Conservation (phyloP, 2,888 invertebrate genomes). For the Frankliniella fusca region DNA sequence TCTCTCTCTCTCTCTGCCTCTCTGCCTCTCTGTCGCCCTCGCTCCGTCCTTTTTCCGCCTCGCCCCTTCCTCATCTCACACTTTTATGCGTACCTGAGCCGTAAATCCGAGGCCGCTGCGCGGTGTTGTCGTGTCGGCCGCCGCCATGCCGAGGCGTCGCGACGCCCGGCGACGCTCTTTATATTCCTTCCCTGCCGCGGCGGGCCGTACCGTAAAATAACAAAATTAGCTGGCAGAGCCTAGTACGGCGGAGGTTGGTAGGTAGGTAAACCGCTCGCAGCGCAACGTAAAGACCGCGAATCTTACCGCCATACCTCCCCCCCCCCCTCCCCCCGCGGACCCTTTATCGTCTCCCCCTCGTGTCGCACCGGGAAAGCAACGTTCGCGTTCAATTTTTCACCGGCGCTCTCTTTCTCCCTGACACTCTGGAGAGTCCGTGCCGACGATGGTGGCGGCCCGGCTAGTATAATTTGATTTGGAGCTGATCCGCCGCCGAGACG, state of each 20-base stretch:
- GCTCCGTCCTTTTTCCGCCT: background rate
- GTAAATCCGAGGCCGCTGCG: background rate
- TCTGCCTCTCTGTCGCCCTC: background rate
- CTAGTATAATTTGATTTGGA: no score
- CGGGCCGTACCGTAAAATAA: background rate
- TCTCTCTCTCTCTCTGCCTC: background rate
- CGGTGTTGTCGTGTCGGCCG: background rate
- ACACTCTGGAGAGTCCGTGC: background rate
- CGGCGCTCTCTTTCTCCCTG: background rate
- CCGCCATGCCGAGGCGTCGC: background rate
- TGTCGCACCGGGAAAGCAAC: no score
- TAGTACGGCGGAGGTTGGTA: no score
- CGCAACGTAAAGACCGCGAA: no score
- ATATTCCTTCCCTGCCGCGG: background rate
- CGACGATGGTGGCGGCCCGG: no score
- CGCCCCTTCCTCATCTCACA: background rate
- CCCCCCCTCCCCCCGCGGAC: no score
- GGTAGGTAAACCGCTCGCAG: no score
- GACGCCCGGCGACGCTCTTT: background rate
- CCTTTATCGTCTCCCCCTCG: no score
- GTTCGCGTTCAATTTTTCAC: background rate
- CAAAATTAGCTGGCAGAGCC: background rate
- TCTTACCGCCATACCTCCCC: no score
- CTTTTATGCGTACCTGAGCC: constrained; percentile 26
- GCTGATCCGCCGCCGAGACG: no score